Base-by-base conservation (phyloP, 2,113 vertebrate species). In the Seriola quinqueradiata region DNA sequence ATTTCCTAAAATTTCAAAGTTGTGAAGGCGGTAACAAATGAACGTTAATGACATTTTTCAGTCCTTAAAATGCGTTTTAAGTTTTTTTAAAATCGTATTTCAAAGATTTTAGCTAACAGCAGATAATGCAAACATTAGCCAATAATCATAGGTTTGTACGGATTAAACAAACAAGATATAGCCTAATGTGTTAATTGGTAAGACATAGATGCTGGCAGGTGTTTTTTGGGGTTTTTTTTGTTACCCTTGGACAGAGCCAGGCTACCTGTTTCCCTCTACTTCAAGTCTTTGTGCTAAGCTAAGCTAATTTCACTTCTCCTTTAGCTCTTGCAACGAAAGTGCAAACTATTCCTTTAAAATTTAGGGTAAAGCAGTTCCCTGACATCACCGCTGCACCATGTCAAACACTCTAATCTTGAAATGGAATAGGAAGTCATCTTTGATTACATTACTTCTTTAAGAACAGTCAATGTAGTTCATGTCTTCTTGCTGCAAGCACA, bases 371-470 rank as follows among this genome's bases (percentile, higher is more conserved):
- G 34, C 60, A 54, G 34, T 42, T 16, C 38, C 1, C 12, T n/a
- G 8, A 36, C 46, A 16, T 44, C 36, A 10, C 17, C 36, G 3
- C 4, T 3, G 25, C 25, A 32, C 12, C 25, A 32, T 44, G 14
- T 38, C 32, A 40, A 61, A 32, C 42, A 36, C 61, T 50, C 28
- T 9, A 28, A 28, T 38, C 16, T 17, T 66, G 8, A 69, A 58
- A 5, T 2, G 40, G 40, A 11, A 42, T 42, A 42, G 19, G 36
- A 61, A 13, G 32, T 69, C 17, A 57, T 4, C n/a, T 69, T 46
- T 48, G 55, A 69, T 61, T 66, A 25, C 52, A 60, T 76, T 7
- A 46, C 14, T 38, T 74, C n/a, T 76, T 69, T 64, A 52, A 68
- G 64, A 57, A 70, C 11, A 46, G 69, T 74, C 23, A 10, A 38